Base-by-base conservation (phyloP, 2,888 invertebrate species). In the Xanthostigma xanthostigma region DNA sequence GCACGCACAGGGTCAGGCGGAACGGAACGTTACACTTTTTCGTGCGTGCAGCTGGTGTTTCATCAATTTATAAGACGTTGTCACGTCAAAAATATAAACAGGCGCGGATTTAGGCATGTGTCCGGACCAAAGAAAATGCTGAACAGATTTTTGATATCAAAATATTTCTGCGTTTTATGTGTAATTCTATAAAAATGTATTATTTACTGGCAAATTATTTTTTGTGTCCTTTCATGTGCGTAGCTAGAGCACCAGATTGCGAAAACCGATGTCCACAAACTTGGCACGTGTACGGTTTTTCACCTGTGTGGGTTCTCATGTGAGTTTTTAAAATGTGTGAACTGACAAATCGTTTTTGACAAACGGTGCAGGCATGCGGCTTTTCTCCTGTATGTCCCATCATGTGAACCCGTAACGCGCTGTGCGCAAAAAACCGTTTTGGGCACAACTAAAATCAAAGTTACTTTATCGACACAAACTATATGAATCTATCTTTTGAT, bases 341-440 rank as follows among this genome's bases (percentile, higher is more conserved):
- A 39, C 50, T 50, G 3, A 50, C 49, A 46, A 52, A 52, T 38
- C 50, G 12, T 43, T 52, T 52, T 14, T 46, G 46, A 39, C 52
- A 52, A 2, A 50, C 39, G 12, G 41, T 44, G 37, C 52, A 52
- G 35, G 41, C 44, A 40, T 52, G 50, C 9, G 52, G 50, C 40
- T 50, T 50, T 27, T 50, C 36, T 9, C 52, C 52, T 5, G 50
- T 52, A 27, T 52, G 52, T 2, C 52, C 37, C 50, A 50, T 52
- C 17, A 46, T 50, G 37, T 52, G 52, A 10, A 52, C 52, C 36
- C 49, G 38, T 36, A 49, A 49, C 9, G 52, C 52, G 46, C 52
- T 52, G 13, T 52, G 52, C 37, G 52, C 52, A 36, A 52, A 48
- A 41, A 48, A 52, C 10, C 45, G 44, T 50, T 52, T 52, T 4